Conservation (phyloP, 2,113 vertebrate genomes). For the Phyllopteryx taeniolatus region DNA sequence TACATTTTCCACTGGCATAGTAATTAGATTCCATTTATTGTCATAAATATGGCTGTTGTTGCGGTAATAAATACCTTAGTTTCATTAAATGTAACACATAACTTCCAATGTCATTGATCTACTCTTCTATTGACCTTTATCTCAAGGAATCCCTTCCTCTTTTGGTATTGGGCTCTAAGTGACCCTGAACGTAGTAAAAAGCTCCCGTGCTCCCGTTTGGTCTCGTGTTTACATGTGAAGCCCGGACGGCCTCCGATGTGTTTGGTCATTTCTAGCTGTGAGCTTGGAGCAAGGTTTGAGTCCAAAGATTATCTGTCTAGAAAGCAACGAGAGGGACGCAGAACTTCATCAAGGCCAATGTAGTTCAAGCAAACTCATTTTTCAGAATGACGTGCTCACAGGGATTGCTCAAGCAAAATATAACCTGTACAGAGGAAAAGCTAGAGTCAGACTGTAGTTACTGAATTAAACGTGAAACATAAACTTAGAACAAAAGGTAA, state of each 20-base stretch:
- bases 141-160: neutral
- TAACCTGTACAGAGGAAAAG: neutral
- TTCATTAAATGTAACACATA: neutral
- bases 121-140: slow-evolving; percentile 16
- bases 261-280: neutral
- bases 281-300: neutral
- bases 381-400: neutral
- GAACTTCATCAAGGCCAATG: slow-evolving; percentile 2
- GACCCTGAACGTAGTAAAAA: neutral
- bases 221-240: neutral
- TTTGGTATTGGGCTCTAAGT: neutral
- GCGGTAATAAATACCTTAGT: neutral
- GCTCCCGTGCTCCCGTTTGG: neutral
- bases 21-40: neutral
- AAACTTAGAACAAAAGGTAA: no score
- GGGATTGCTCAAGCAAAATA: neutral
- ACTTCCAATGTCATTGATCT: slow-evolving; percentile 9
- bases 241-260: neutral
- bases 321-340: neutral
- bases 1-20: neutral
- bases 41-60: no score
- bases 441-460: neutral
- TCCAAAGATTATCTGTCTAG: neutral
- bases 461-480: no score
- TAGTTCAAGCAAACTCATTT: neutral